phyloP scores from a whole-genome alignment of 2,113 vertebrate genomes.

The Heptranchias perlo region DNA sequence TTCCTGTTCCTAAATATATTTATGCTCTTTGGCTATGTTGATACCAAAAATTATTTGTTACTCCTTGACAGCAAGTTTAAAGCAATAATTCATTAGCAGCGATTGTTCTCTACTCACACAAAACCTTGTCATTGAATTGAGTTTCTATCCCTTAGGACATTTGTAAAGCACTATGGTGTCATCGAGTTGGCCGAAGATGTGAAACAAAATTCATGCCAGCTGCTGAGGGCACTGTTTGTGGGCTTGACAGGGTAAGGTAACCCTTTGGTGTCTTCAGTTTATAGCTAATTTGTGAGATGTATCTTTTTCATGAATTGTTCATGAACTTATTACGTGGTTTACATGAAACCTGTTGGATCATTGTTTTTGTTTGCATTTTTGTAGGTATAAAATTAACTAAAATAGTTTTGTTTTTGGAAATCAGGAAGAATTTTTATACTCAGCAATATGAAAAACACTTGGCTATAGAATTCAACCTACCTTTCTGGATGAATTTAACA shows the following conservation, averaged over 20 bases:
- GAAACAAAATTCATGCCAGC: slow-evolving; percentile 91
- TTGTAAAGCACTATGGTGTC: slow-evolving; percentile 88
- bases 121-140: not conserved
- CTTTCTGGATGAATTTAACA: not conserved
- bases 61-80: not conserved
- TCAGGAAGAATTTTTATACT: not conserved
- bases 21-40: not conserved
- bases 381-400: not conserved
- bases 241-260: slow-evolving; percentile 71
- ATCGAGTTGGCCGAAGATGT: slow-evolving; percentile 80
- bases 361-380: not conserved
- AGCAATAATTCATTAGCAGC: not conserved
- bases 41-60: not conserved
- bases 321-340: not conserved
- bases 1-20: not conserved
- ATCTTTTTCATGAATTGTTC: not conserved
- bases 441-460: not conserved
- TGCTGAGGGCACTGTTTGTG: slow-evolving; percentile 77
- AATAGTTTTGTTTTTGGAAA: not conserved
- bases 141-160: slow-evolving; percentile 63
- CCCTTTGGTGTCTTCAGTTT: not conserved
- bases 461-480: not conserved
- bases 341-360: not conserved
- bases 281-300: not conserved
- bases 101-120: not conserved